Percentiles rank a stretch among this genome's conserved stretches.
Conservation (phyloP, 2,888 invertebrate genomes). For the Scaptomyza reducta region DNA sequence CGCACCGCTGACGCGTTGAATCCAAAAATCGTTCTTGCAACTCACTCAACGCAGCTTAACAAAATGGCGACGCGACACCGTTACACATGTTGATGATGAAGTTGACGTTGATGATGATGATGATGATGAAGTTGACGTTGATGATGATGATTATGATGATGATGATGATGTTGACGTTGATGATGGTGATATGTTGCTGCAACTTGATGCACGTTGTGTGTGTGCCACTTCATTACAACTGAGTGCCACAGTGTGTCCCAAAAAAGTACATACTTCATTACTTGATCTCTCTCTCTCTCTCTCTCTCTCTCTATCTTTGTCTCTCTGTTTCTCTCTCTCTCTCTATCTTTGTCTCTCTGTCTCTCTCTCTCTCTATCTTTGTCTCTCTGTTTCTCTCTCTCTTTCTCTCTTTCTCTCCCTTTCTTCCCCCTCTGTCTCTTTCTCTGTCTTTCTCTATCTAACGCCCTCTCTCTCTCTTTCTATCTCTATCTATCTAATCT, state of each 20-base stretch:
- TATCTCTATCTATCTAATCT: no score
- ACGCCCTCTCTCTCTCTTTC: no score
- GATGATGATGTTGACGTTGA: not conserved
- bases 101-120: not conserved
- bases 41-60: conserved; percentile 76
- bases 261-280: conserved; percentile 1
- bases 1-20: conserved; percentile 50
- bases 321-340: no score
- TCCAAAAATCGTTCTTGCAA: conserved; percentile 73
- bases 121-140: not conserved
- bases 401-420: no score
- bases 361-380: no score
- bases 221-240: conserved; percentile 1
- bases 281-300: not conserved
- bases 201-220: not conserved
- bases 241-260: not conserved
- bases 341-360: no score
- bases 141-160: not conserved
- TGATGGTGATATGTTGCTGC: not conserved
- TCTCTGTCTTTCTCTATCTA: no score
- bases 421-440: no score
- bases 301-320: no score
- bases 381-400: no score
- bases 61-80: conserved; percentile 43
- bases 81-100: conserved; percentile 1